Evolutionary conservation across 1,140 invertebrate species (phyloP), one percentile per base, ranked within the genome.

Genomic region (Brachionus paranguensis): DNA sequence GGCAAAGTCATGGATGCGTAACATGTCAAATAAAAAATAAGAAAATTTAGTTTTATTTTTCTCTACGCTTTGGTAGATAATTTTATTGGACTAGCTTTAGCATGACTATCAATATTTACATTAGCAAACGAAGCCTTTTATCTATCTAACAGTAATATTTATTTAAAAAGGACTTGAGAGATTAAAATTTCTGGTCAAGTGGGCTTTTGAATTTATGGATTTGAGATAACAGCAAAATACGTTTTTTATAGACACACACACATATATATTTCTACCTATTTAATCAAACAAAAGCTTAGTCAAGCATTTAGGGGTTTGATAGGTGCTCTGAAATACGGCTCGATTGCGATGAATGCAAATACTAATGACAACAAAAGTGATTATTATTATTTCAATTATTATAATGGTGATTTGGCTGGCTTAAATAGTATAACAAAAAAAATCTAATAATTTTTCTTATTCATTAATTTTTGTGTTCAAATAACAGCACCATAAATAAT

Each of bases 401-500:
- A 72, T 72, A 43, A 72, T 72, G 68, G 68, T 43, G 68, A 72
- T 72, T 72, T 37, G 68, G 68, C 68, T 72, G 68, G 68, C 37
- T 72, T 72, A 72, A 72, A 72, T 72, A 72, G 41, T 72, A 72
- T 72, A 72, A 29, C 33, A 68, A 37, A 43, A 72, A 43, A 72
- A 72, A 72, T 72, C 33, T 72, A 72, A 72, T 72, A 37, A 45
- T 72, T 72, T 72, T 72, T 72, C 68, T 43, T 72, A n/a, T 72
- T 72, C 68, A 72, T 72, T 72, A 72, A 72, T 72, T 76, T 76
- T 76, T 76, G 41, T 76, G 41, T 76, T 76, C 27, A 76, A 76
- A 76, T 76, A 76, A 76, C 72, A 76, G 72, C 72, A 76, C 72
- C 72, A 76, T 76, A 76, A 76, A 76, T 76, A 76, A 76, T 76